These are phyloP conservation scores for Hydrozoanthus gracilis DNA, from an alignment of 92 coral and sea anemone genomes.

Conservation along the genomic window DNA sequence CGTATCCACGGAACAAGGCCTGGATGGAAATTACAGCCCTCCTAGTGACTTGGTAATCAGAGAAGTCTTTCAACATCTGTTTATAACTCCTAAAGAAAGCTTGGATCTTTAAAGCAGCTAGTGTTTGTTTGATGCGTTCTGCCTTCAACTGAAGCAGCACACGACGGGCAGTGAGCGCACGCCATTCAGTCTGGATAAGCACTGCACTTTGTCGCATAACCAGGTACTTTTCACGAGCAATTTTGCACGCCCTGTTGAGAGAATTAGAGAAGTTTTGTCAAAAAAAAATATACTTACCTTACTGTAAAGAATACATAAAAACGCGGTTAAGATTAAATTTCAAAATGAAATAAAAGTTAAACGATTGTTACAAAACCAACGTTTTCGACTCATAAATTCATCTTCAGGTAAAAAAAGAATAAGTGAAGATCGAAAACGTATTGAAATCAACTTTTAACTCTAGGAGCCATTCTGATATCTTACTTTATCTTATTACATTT, in stretches of 20 bases:
- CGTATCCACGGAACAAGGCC: constrained; percentile 74
- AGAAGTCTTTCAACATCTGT: constrained; percentile 55
- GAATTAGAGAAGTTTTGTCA: neutral
- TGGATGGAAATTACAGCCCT: constrained; percentile 81
- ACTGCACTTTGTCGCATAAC: constrained; percentile 64
- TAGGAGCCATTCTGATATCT: too few species aligned
- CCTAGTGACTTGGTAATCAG: constrained; percentile 66
- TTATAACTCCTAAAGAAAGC: constrained; percentile 74
- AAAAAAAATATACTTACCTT: neutral
- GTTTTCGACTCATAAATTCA: too few species aligned
- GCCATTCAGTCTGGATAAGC: constrained; percentile 71
- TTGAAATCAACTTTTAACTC: too few species aligned
- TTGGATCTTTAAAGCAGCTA: constrained; percentile 85
- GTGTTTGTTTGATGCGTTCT: constrained; percentile 51
- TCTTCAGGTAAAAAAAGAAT: too few species aligned
- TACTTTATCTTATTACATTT: too few species aligned
- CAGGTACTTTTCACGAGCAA: constrained; percentile 60
- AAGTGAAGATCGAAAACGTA: too few species aligned
- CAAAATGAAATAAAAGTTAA: too few species aligned
- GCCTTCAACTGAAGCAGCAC: constrained; percentile 59
- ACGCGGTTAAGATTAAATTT: too few species aligned
- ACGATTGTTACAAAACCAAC: too few species aligned
- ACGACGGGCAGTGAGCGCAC: constrained; percentile 71
- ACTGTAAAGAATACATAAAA: neutral
- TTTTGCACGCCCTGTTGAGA: constrained; percentile 41